phyloP scores from a whole-genome alignment of 2,888 invertebrate species.

The Platypus cylindrus region DNA sequence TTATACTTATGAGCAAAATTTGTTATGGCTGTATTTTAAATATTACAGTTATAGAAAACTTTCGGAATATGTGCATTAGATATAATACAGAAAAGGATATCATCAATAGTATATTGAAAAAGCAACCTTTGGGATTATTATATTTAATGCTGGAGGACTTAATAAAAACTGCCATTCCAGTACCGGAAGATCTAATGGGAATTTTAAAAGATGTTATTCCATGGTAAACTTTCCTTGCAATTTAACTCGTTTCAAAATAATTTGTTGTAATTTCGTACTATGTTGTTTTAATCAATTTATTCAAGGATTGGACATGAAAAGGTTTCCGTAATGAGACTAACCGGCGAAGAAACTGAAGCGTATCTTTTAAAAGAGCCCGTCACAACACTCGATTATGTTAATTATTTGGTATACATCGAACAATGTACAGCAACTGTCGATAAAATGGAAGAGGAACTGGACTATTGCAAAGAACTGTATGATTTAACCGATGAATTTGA shows the following conservation, averaged over 20 bases:
- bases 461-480: slow-evolving; percentile 72
- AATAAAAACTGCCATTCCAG: slow-evolving; percentile 57
- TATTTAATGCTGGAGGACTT: slow-evolving; percentile 57
- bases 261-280: background rate
- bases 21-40: slow-evolving; percentile 6
- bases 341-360: slow-evolving; percentile 49
- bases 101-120: slow-evolving; percentile 51
- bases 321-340: slow-evolving; percentile 40
- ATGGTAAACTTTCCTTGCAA: slow-evolving; percentile 37
- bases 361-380: slow-evolving; percentile 52
- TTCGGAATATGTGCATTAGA: slow-evolving; percentile 53
- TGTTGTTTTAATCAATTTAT: slow-evolving; percentile 1
- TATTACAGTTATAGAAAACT: slow-evolving; percentile 37
- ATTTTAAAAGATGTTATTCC: slow-evolving; percentile 53
- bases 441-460: slow-evolving; percentile 56
- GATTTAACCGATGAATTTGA: slow-evolving; percentile 71
- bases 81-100: slow-evolving; percentile 56
- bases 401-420: slow-evolving; percentile 57
- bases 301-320: slow-evolving; percentile 50
- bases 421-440: slow-evolving; percentile 52
- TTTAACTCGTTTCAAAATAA: background rate
- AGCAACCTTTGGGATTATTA: slow-evolving; percentile 61
- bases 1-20: slow-evolving; percentile 3
- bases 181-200: slow-evolving; percentile 54
- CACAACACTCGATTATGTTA: slow-evolving; percentile 59